phyloP scores from a whole-genome alignment of 2,113 vertebrate genomes.

The Tringa solitaria region DNA sequence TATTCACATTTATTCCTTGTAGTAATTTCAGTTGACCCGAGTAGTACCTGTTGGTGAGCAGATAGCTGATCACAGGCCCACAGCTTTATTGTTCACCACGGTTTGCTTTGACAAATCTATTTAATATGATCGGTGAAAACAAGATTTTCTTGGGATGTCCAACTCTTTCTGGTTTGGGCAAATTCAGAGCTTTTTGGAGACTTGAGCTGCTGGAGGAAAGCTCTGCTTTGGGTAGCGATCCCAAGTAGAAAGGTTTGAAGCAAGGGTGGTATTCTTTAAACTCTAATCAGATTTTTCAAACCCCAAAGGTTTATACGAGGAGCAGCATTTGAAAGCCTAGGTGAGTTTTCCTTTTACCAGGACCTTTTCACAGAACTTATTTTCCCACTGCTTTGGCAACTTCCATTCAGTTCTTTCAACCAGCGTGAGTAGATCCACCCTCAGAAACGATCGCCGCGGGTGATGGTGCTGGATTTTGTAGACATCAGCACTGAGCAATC shows the following conservation, averaged over 20 bases:
- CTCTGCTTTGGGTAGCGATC: neutral
- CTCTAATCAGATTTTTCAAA: neutral
- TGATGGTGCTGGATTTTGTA: neutral
- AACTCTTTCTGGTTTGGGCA: neutral
- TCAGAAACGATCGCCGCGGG: neutral
- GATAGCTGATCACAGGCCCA: slow-evolving; percentile 28
- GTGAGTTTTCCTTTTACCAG: neutral
- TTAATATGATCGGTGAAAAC: slow-evolving; percentile 47
- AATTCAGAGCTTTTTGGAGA: neutral
- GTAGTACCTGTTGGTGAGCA: slow-evolving; percentile 61
- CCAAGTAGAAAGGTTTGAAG: neutral
- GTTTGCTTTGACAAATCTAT: slow-evolving; percentile 38
- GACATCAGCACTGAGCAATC: neutral
- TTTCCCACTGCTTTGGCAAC: neutral
- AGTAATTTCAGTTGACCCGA: slow-evolving; percentile 53
- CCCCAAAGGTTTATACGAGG: neutral
- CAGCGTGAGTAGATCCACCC: neutral
- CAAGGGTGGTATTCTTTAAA: neutral
- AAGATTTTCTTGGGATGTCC: slow-evolving; percentile 41
- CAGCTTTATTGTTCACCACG: slow-evolving; percentile 51
- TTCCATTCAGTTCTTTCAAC: neutral
- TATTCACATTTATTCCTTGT: slow-evolving; percentile 15
- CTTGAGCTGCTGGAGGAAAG: neutral
- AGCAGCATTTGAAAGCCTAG: neutral
- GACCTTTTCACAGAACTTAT: neutral